Conservation (phyloP, 2,888 invertebrate genomes). For the Oasisia sp. region DNA sequence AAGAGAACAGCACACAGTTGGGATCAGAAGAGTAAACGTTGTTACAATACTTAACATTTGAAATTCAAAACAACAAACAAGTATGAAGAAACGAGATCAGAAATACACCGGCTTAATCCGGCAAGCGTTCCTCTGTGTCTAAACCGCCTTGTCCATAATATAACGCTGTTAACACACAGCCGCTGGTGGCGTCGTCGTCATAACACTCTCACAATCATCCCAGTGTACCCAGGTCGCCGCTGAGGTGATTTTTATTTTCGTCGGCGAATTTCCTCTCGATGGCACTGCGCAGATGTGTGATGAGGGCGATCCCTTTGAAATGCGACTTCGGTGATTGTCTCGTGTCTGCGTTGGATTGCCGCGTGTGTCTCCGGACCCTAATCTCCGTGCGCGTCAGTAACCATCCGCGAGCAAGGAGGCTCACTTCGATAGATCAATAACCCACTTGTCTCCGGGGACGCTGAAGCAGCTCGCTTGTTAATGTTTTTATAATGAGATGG, state of each 20-base stretch:
- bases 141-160: background rate
- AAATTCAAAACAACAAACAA: background rate
- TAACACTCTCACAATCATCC: background rate
- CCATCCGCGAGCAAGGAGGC: background rate
- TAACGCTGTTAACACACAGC: background rate
- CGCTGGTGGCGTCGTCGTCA: background rate
- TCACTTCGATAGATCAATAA: conserved; percentile 3
- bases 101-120: background rate
- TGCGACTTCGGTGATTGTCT: conserved; percentile 2
- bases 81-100: background rate
- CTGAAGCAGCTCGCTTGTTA: background rate
- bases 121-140: background rate
- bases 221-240: background rate
- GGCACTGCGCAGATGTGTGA: background rate
- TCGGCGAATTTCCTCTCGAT: background rate
- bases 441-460: conserved; percentile 12
- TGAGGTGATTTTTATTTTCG: background rate
- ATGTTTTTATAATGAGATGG: conserved; percentile 17
- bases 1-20: too few species aligned
- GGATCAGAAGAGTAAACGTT: too few species aligned
- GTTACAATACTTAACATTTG: too few species aligned
- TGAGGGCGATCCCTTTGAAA: background rate
- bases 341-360: background rate
- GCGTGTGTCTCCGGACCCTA: background rate
- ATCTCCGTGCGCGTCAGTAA: background rate